A percentile compares a stretch with the other conserved stretches of the same genome.
Conservation (phyloP, 2,888 invertebrate genomes). For the Pandemis cinnamomeana region DNA sequence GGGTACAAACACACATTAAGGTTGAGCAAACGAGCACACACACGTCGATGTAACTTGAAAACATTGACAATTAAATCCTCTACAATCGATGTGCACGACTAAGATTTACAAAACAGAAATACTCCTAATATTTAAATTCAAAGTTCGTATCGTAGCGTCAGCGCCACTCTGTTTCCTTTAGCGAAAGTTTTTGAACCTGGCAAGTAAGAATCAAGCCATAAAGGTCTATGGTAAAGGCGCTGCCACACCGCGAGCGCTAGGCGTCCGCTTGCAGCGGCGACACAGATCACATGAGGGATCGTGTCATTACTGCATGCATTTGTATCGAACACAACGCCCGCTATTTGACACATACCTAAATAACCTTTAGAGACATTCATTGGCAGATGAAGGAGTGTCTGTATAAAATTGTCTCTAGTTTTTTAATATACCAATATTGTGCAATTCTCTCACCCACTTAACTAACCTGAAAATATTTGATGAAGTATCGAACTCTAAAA, state of each 20-base stretch:
- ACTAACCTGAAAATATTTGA: not conserved
- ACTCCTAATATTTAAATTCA: no score
- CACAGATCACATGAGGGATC: no score
- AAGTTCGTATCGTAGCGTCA: no score
- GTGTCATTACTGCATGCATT: no score
- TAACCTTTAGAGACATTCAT: not conserved
- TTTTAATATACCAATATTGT: not conserved
- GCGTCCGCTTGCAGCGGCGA: no score
- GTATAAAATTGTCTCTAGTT: not conserved
- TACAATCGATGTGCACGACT: not conserved
- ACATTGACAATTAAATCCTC: not conserved
- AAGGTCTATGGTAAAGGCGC: no score
- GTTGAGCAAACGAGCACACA: slow-evolving; percentile 1
- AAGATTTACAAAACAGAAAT: no score
- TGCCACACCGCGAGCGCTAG: no score
- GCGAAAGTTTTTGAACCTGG: no score
- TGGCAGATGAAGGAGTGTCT: not conserved
- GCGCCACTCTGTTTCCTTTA: no score
- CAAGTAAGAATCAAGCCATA: no score
- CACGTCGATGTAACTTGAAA: not conserved
- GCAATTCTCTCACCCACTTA: not conserved
- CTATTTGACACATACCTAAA: not conserved
- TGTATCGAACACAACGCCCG: not conserved
- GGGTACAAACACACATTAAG: not conserved
- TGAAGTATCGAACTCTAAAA: not conserved